These are phyloP conservation scores for Pelodiscus sinensis DNA, from an alignment of 2,113 vertebrate species.

Conservation along the genomic window DNA sequence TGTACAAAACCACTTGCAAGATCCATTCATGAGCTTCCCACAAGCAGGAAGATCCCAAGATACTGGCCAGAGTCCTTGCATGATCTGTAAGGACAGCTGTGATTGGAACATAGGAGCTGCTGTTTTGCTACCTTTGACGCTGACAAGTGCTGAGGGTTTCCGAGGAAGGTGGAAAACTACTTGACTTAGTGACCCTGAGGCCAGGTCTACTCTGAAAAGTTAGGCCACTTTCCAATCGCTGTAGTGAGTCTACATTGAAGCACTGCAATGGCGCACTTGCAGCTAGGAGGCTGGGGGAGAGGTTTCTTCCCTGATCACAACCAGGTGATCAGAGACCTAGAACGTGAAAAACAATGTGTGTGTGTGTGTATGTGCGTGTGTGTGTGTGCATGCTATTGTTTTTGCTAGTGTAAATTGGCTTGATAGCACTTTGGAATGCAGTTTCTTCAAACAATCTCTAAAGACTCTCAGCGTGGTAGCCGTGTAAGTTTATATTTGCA, in stretches of 20 bases:
- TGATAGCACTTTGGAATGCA: background rate
- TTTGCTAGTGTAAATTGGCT: background rate
- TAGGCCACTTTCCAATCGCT: background rate
- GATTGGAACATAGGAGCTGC: background rate
- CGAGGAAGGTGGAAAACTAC: background rate
- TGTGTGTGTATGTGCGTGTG: too few relatives aligned
- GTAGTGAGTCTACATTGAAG: background rate
- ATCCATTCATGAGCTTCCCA: background rate
- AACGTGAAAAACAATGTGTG: background rate
- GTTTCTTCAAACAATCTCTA: background rate
- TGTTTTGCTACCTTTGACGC: background rate
- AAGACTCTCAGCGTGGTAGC: background rate
- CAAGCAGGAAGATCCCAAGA: background rate
- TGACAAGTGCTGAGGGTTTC: background rate
- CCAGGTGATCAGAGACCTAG: background rate
- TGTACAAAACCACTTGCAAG: background rate
- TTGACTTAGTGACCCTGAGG: background rate
- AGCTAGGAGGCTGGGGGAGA: background rate
- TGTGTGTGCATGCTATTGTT: background rate
- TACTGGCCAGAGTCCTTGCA: background rate
- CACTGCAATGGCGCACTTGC: background rate
- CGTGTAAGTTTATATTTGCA: too few relatives aligned
- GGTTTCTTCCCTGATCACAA: background rate
- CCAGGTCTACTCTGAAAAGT: background rate
- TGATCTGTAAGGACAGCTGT: background rate